Base-by-base conservation (phyloP, 2,888 invertebrate genomes). In the Drosophila siamana region DNA sequence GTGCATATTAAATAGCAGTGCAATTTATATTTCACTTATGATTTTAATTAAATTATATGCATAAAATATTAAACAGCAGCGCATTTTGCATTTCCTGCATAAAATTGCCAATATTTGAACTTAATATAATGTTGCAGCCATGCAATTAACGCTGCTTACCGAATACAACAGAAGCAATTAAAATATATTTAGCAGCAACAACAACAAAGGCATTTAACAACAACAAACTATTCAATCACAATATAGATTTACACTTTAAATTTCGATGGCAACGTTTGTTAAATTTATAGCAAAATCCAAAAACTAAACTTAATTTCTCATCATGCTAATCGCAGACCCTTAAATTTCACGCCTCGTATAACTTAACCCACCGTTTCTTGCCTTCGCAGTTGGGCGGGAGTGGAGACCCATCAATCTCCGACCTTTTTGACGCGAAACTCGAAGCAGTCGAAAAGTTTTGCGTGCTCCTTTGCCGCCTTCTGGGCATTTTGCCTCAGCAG, bases 11-110 rank as follows among this genome's bases (percentile, higher is more conserved):
- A 82, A 64, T 15, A 30, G n/a, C 38, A 41, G 19, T 62, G 41
- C 38, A 51, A 47, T 28, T 67, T 69, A 66, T 63, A 65, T 79
- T 63, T 50, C 36, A 46, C 47, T 36, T 30, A 65, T 55, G 51
- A 63, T 69, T 57, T 57, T 70, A 78, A 86, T 84, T 75, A 69
- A 82, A 81, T 82, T 67, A 84, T 78, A 40, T 63, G 52, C 74
- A 86, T 81, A 50, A 78, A 78, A 71, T 72, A 80, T 78, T 65
- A 19, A 69, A 56, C 46, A 56, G n/a, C 8, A 26, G 22, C 7
- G 33, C 40, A 51, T 22, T 47, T 26, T 43, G 33, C 8, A 47
- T 11, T 57, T 47, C 26, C n/a, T 33, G 16, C 7, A 24, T 24
- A 9, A 38, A 57, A 63, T 36, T 44, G 33, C 41, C 40, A 71